Base-by-base conservation (phyloP, 2,113 vertebrate species). In the Triplophysa tibetana region DNA sequence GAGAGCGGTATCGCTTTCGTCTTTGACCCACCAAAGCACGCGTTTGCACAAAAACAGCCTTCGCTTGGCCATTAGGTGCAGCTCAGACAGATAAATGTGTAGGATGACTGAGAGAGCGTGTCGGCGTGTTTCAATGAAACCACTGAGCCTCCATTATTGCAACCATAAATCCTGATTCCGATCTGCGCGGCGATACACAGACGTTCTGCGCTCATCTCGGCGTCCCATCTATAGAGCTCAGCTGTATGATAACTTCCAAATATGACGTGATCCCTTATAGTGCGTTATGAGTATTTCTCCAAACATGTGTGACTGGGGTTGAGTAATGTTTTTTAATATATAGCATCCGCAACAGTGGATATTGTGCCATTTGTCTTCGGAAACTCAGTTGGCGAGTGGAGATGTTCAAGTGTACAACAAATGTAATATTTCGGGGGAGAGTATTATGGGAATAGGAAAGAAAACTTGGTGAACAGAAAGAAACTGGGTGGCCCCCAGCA, bases 91-190 rank as follows among this genome's bases (percentile, higher is more conserved):
- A 81, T 81, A 48, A 75, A 75, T 65, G 54, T 62, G 65, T 60
- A 62, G 45, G 60, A 78, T 78, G 83, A 79, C 75, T 58, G 68
- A 81, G 70, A 56, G 62, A 78, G 66, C 33, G 65, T 56, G 38
- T 75, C 79, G 60, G 12, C 66, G 64, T 84, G 63, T 81, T 38
- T 52, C 70, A 81, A 69, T 69, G 70, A 79, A 78, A 58, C 69
- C 64, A 81, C 69, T 38, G 69, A 75, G 75, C 75, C 29, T 48
- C 75, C 60, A 65, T 81, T 84, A 81, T 81, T 84, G 78, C 70
- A 50, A 33, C 54, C 83, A 84, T 84, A 84, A 81, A 84, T 84
- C 79, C 62, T 78, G 69, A 77, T 41, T 60, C 11, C 6, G 9
- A 75, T 45, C 79, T 29, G 24, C 61, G 38, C 61, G 5, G 21